Evolutionary conservation across 2,888 invertebrate genomes (phyloP), one percentile per base, ranked within the genome.

Genomic region (Odontothrips loti): DNA sequence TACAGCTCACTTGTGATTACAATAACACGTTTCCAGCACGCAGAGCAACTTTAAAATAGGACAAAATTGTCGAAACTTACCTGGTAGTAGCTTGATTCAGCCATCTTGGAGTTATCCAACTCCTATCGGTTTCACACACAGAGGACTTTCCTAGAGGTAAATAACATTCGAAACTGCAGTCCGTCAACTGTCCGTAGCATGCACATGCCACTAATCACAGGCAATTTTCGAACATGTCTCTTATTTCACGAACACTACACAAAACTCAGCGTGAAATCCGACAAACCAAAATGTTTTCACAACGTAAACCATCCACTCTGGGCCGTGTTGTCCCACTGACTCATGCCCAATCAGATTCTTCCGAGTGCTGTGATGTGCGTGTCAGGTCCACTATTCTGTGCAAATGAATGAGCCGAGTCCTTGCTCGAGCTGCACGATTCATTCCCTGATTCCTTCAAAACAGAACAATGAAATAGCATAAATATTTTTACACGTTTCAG

Each of bases 61-160:
- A 2, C 34, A 6, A 43, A 43, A 43, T 43, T 43, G 34, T 4
- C 34, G 83, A 83, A 82, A 87, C 90, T 90, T 89, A 91, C 91
- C 91, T 91, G 91, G 89, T 91, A 91, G 89, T 91, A 91, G 87
- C 88, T 88, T 84, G 91, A 90, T 88, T 91, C 91, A 88, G 91
- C 91, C 91, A 91, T 91, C 88, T 91, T 91, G 90, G 11, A n/a
- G 68, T 23, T 68, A 68, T 68, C 23, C 68, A 68, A 68, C 68
- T 68, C 68, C 23, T 23, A 68, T 68, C 68, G 68, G 68, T 23
- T 23, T 68, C 68, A 68, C 68, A 68, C 68, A 68, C 68, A 23
- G 23, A 68, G 68, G 68, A 68, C 68, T 68, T 23, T 68, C 68
- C 11, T 23, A 11, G 68, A 68, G 68, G 68, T 68, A 23, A 23